Evolutionary conservation across 2,113 vertebrate species (phyloP), one percentile per base, ranked within the genome.

Genomic region (Festucalex cinctus): DNA sequence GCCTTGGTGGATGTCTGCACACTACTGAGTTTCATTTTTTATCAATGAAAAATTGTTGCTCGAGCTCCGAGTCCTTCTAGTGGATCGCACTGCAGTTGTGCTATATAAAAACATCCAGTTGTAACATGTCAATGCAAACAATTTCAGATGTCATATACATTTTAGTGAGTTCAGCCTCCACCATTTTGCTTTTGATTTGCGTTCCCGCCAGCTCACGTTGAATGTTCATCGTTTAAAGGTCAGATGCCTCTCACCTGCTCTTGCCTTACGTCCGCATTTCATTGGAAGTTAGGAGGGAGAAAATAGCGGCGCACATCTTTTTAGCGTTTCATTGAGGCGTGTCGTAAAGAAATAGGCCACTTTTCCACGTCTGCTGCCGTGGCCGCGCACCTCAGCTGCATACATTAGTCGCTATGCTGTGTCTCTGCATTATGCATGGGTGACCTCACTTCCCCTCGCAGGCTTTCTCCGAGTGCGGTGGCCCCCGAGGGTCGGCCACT

Each of bases 151-250:
- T 14, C 26, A 17, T 32, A 19, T 17, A 32, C 2, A 14, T 32
- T 57, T 28, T 17, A 19, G 8, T 22, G 48, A 32, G 26, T 57
- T 57, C 54, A 17, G 0, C 54, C 26, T 8, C 16, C 54, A 32
- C 54, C 54, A 32, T 57, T 57, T 57, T 57, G 54, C 51, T 26
- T 10, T 24, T 24, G 51, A 54, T 81, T 68, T 66, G 60, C 76
- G 41, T 75, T 17, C 72, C 74, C 81, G 32, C 61, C 13, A 78
- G 77, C 71, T 76, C 63, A 63, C 28, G 80, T 49, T 36, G 69
- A 76, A 67, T 57, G 76, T 69, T 80, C 51, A 61, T 74, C 66
- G 60, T 77, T 82, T 80, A 88, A 88, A 86, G 84, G 85, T 88
- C 80, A 88, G 44, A 69, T 86, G 68, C 69, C 65, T 82, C 69